Evolutionary conservation across 2,113 vertebrate species (phyloP).

Genomic region (pig (Sus scrofa)): DNA sequence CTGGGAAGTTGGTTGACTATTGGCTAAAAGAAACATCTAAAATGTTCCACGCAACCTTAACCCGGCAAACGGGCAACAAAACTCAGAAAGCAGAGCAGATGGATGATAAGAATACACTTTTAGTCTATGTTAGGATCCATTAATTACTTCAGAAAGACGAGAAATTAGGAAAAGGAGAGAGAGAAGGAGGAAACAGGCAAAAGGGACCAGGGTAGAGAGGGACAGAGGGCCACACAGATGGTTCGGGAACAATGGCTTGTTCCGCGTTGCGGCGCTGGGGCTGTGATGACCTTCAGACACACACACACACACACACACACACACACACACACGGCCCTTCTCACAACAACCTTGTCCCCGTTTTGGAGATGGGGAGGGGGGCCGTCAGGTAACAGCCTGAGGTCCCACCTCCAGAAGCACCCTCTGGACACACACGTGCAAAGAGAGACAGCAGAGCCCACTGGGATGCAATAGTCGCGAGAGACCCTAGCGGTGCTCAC

Average conservation of each 20-base stretch:
- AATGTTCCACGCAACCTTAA: neutral
- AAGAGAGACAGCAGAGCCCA: neutral
- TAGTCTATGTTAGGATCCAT: neutral
- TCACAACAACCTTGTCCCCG: neutral
- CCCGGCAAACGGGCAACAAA: neutral
- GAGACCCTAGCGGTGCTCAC: neutral
- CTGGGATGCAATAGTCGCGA: neutral
- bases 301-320: too few relatives aligned
- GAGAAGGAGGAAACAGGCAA: neutral
- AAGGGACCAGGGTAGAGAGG: neutral
- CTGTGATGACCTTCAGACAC: neutral
- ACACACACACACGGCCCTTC: neutral
- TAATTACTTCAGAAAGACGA: neutral
- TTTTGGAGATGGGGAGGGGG: neutral
- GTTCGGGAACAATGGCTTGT: neutral
- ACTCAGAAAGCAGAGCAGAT: neutral
- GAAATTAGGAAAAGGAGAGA: neutral
- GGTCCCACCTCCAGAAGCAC: neutral
- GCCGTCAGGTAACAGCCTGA: neutral
- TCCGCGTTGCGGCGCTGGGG: neutral
- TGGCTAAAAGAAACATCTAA: slow-evolving; percentile 18
- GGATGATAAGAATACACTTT: slow-evolving; percentile 21
- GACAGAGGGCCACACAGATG: neutral
- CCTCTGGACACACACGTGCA: fast-evolving
- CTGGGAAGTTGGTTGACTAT: neutral